A percentile compares a stretch with the other conserved stretches of the same genome.
phyloP scores from a whole-genome alignment of 2,113 vertebrate species.

The Connochaetes taurinus region DNA sequence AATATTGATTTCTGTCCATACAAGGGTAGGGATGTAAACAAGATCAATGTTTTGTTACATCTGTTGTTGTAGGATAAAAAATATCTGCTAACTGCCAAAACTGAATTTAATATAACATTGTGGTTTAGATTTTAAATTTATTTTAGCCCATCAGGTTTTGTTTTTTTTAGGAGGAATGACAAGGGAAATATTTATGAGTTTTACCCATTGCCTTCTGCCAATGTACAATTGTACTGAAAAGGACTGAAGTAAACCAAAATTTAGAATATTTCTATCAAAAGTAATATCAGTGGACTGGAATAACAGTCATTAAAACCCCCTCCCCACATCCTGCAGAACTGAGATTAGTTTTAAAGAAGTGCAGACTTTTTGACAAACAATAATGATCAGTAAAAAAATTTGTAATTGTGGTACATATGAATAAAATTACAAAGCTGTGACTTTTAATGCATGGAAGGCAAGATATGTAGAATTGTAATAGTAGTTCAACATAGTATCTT shows the following conservation, averaged over 20 bases:
- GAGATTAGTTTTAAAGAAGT: background rate
- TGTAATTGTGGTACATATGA: background rate
- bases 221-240: background rate
- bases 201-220: background rate
- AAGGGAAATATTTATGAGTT: slow-evolving; percentile 11
- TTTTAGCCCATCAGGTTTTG: background rate
- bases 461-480: background rate
- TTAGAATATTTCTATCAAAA: background rate
- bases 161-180: background rate
- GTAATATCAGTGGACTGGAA: background rate
- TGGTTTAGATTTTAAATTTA: slow-evolving; percentile 46
- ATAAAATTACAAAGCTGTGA: background rate
- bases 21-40: slow-evolving; percentile 30
- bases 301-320: background rate
- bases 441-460: background rate
- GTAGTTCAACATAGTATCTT: background rate
- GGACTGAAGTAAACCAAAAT: background rate
- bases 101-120: slow-evolving; percentile 21
- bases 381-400: background rate
- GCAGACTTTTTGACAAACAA: background rate
- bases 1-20: slow-evolving; percentile 50
- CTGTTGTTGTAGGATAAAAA: slow-evolving; percentile 41
- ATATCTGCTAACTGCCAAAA: slow-evolving; percentile 34
- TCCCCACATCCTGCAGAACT: background rate
- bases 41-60: slow-evolving; percentile 52